These are phyloP conservation scores for Halyomorpha halys DNA, from an alignment of 1,140 invertebrate genomes.

Conservation along the genomic window DNA sequence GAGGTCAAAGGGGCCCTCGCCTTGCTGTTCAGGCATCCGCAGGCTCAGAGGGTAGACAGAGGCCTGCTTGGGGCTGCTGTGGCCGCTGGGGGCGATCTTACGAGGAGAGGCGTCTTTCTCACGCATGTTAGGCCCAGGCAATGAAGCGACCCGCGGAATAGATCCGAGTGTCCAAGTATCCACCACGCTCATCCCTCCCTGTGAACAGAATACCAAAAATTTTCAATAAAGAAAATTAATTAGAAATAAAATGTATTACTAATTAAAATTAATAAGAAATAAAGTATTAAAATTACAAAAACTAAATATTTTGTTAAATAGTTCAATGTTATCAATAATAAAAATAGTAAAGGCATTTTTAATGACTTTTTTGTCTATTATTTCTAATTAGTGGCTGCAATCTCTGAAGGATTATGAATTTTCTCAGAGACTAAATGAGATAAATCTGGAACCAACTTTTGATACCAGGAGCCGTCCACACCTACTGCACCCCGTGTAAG, in stretches of 20 bases:
- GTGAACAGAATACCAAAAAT: slow-evolving; percentile 6
- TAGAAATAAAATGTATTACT: background rate
- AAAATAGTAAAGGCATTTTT: too few relatives aligned
- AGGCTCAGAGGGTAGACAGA: slow-evolving; percentile 55
- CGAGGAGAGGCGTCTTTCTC: slow-evolving; percentile 68
- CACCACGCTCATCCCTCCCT: slow-evolving; percentile 24
- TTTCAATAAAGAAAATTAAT: background rate
- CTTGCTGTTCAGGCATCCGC: slow-evolving; percentile 39
- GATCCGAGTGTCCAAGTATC: slow-evolving; percentile 20
- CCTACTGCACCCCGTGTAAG: too few relatives aligned
- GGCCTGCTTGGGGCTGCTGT: slow-evolving; percentile 58
- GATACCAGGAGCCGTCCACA: too few relatives aligned
- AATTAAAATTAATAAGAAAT: too few relatives aligned
- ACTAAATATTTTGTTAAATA: too few relatives aligned
- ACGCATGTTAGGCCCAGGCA: slow-evolving; percentile 44
- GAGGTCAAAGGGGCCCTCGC: slow-evolving; percentile 48
- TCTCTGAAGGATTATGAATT: too few relatives aligned
- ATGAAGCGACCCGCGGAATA: slow-evolving; percentile 13
- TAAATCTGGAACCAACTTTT: too few relatives aligned
- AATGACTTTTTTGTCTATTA: too few relatives aligned
- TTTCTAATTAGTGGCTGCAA: too few relatives aligned
- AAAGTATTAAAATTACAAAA: too few relatives aligned
- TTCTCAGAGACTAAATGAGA: too few relatives aligned
- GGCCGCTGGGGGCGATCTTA: slow-evolving; percentile 49
- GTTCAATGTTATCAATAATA: too few relatives aligned